These are phyloP conservation scores for Staurois parvus DNA, from an alignment of 2,797 vertebrate genomes.

Conservation along the genomic window DNA sequence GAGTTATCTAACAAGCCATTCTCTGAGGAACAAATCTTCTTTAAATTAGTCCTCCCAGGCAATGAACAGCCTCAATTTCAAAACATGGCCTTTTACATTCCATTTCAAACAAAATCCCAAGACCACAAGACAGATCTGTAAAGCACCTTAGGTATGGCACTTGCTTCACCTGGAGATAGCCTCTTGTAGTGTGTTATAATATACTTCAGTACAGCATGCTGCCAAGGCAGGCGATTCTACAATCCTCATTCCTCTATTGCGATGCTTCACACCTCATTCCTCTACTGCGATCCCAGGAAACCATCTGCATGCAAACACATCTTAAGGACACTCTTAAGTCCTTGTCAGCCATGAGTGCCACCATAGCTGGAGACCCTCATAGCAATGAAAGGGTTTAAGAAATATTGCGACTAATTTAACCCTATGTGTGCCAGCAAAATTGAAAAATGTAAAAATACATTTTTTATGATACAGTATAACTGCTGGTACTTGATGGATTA, in stretches of 20 bases:
- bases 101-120: conserved; percentile 19
- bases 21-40: background rate
- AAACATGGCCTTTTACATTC: conserved; percentile 15
- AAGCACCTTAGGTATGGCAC: conserved; percentile 25
- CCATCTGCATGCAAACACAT: conserved; percentile 54
- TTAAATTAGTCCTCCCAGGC: background rate
- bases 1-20: conserved; percentile 11
- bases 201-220: conserved; percentile 51
- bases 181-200: conserved; percentile 23
- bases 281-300: conserved; percentile 44
- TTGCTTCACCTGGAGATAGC: conserved; percentile 23
- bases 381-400: conserved; percentile 44
- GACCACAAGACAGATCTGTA: conserved; percentile 11
- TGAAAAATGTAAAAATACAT: no score
- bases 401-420: conserved; percentile 21
- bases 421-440: conserved; percentile 12
- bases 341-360: conserved; percentile 20
- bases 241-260: conserved; percentile 42
- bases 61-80: background rate
- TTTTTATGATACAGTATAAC: background rate
- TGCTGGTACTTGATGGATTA: conserved; percentile 32
- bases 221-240: conserved; percentile 39
- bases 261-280: conserved; percentile 49
- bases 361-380: background rate
- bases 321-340: conserved; percentile 28